Evolutionary conservation across 1,140 invertebrate species (phyloP), one percentile per base, ranked within the genome.

Genomic region (Ditylenchus dipsaci): DNA sequence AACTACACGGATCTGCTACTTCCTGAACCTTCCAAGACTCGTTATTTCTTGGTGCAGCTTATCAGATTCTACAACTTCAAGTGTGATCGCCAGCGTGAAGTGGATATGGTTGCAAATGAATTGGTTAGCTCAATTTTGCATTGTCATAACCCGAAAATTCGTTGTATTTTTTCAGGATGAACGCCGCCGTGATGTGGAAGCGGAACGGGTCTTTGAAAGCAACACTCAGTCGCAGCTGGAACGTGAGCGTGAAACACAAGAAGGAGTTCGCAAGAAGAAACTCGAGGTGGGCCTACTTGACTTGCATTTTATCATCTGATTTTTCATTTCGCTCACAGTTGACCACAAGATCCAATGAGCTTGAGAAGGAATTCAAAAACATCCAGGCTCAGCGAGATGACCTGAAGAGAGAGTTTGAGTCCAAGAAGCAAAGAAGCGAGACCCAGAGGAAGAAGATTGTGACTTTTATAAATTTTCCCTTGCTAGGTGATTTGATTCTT

Each of bases 21-120:
- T 17, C 68, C 68, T 9, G 63, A 70, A n/a, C 13, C 62, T 1
- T 23, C 43, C 1, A 38, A 61, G 19, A 70, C 68, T 11, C 26
- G 38, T 5, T 33, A 21, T 43, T 57, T 59, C 11, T 19, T 70
- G 0, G 17, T 43, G 9, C 68, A 72, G 15, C 57, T 70, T 1
- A 70, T 70, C 19, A 29, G 45, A 15, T 70, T 71, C 17, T 70
- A 70, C 53, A 19, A 43, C 7, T 57, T 64, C 21, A 70, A 70
- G 19, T 70, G 68, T 33, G 68, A 70, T 17, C 30, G 53, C 11
- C 49, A 30, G 9, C 57, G 26, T 27, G 30, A 70, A n/a, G 42
- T 67, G 30, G 27, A 42, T 3, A 11, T 17, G 21, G 43, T 67
- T 15, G 65, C 53, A 21, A 70, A 61, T 38, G 56, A 70, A 1